phyloP scores from a whole-genome alignment of 2,797 vertebrate genomes.

The Zenarchopterus dispar region DNA sequence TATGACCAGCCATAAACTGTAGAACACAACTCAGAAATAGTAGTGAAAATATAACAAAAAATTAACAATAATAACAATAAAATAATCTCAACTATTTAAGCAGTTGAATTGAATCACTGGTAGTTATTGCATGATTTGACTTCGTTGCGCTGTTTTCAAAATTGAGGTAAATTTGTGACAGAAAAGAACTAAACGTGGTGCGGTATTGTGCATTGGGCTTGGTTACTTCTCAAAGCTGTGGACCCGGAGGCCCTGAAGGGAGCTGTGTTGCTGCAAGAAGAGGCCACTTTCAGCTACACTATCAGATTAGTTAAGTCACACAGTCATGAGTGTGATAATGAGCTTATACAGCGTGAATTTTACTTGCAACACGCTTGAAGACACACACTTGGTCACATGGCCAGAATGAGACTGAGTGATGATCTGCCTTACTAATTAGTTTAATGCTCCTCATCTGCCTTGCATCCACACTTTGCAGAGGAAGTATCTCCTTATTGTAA shows the following conservation, averaged over 20 bases:
- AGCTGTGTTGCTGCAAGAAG: conserved; percentile 17
- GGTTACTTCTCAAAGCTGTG: conserved; percentile 5
- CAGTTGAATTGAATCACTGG: too few species aligned
- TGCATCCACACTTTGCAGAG: conserved; percentile 17
- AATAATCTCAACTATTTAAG: too few species aligned
- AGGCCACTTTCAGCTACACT: conserved; percentile 17
- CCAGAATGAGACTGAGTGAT: too few species aligned
- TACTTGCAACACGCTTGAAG: conserved; percentile 11
- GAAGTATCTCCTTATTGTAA: conserved; percentile 36
- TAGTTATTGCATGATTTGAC: too few species aligned
- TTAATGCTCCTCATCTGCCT: not conserved
- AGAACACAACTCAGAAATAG: too few species aligned
- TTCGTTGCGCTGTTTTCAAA: not conserved
- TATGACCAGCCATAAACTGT: too few species aligned
- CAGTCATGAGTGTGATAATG: conserved; percentile 35
- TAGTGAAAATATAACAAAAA: too few species aligned
- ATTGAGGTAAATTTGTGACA: not conserved
- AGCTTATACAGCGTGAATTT: conserved; percentile 32
- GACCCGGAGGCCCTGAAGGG: not conserved
- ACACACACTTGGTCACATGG: conserved; percentile 28
- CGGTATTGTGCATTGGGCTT: conserved; percentile 15
- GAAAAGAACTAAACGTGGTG: not conserved
- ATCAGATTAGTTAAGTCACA: conserved; percentile 1
- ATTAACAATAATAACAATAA: too few species aligned
- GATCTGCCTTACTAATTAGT: not conserved